These are phyloP conservation scores for Papilio helenus DNA, from an alignment of 1,140 invertebrate species.

Conservation along the genomic window DNA sequence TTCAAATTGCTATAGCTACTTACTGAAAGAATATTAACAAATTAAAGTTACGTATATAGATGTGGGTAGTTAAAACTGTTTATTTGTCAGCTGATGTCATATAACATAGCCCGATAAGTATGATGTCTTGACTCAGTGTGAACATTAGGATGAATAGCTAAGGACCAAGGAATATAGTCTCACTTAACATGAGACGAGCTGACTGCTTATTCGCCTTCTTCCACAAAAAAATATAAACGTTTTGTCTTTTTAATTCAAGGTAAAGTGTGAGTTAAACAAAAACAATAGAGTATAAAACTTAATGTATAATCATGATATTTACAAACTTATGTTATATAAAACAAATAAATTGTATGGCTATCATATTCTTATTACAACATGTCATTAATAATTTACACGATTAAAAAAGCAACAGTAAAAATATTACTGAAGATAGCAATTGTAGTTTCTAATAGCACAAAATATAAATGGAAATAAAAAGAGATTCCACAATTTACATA, in stretches of 20 bases:
- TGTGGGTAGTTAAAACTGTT: too few species aligned
- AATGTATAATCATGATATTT: slow-evolving; percentile 83
- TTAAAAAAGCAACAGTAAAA: slow-evolving; percentile 79
- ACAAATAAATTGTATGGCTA: slow-evolving; percentile 81
- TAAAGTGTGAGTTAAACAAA: slow-evolving; percentile 65
- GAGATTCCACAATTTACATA: slow-evolving; percentile 80
- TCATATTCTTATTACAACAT: slow-evolving; percentile 80
- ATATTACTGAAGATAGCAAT: slow-evolving; percentile 71
- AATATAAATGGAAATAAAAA: slow-evolving; percentile 73
- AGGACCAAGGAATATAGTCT: neutral
- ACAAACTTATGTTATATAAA: slow-evolving; percentile 82
- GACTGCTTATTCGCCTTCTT: neutral
- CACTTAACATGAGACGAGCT: neutral
- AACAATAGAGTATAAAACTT: slow-evolving; percentile 82
- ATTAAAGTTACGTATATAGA: too few species aligned
- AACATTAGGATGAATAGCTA: neutral
- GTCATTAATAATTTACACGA: slow-evolving; percentile 81
- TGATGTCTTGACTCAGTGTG: neutral
- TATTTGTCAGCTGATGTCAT: too few species aligned
- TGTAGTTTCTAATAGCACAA: slow-evolving; percentile 69
- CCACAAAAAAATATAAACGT: neutral
- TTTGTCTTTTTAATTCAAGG: slow-evolving; percentile 27
- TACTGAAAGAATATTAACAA: too few species aligned
- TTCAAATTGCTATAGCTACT: too few species aligned
- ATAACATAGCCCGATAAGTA: neutral